Evolutionary conservation across 2,113 vertebrate genomes (phyloP).

Genomic region (Tor tambroides): DNA sequence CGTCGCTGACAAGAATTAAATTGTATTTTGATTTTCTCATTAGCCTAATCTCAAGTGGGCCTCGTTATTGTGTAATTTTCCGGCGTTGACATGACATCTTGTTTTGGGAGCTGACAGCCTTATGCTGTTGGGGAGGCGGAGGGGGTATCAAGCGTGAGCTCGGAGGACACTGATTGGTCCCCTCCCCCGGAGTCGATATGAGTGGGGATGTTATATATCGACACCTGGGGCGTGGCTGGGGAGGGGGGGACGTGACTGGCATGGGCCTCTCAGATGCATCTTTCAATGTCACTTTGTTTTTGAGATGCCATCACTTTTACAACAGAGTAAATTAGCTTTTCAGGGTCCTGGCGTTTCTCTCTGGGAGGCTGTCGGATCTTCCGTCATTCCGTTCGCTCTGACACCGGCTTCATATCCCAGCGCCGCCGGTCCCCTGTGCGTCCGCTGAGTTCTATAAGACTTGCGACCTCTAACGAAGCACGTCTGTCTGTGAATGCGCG

Average conservation of each 20-base stretch:
- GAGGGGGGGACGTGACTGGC: slow-evolving; percentile 51
- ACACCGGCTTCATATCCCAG: slow-evolving; percentile 39
- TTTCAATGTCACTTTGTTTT: slow-evolving; percentile 74
- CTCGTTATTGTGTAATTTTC: slow-evolving; percentile 82
- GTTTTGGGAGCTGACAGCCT: slow-evolving; percentile 78
- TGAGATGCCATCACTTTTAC: slow-evolving; percentile 72
- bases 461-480: slow-evolving; percentile 23
- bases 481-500: neutral
- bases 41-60: slow-evolving; percentile 83
- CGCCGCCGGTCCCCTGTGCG: neutral
- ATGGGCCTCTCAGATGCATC: slow-evolving; percentile 66
- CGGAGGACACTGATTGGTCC: slow-evolving; percentile 53
- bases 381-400: slow-evolving; percentile 23
- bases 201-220: slow-evolving; percentile 21
- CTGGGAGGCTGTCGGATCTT: slow-evolving; percentile 54
- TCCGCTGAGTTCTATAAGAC: neutral
- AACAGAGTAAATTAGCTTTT: slow-evolving; percentile 70
- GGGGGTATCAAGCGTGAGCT: slow-evolving; percentile 22
- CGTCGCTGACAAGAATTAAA: slow-evolving; percentile 83
- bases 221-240: slow-evolving; percentile 45
- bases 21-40: slow-evolving; percentile 89
- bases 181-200: slow-evolving; percentile 49
- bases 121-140: slow-evolving; percentile 65
- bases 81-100: slow-evolving; percentile 75
- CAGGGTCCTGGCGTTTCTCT: slow-evolving; percentile 56